Percentiles rank a stretch among this genome's conserved stretches.
Conservation (phyloP, 2,888 invertebrate species). For the Pristionchus entomophagus region DNA sequence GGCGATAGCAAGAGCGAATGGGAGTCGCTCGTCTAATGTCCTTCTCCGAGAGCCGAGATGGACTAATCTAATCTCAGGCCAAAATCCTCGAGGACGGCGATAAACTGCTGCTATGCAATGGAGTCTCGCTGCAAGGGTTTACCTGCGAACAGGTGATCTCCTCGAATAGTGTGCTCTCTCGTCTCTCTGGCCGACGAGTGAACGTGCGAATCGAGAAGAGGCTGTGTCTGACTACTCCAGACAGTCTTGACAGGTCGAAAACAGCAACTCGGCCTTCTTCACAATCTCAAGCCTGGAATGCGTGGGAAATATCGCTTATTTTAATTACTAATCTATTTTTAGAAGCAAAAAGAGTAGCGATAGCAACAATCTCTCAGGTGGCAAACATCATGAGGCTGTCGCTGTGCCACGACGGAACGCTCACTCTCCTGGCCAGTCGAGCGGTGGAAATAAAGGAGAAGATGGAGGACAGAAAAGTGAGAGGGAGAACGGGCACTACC, state of each 20-base stretch:
- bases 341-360: not conserved
- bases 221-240: not conserved
- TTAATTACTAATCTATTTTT: too few relatives aligned
- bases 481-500: not conserved
- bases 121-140: constrained; percentile 37
- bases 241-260: too few relatives aligned
- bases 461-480: constrained; percentile 41
- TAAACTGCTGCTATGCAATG: constrained; percentile 44
- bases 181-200: too few relatives aligned
- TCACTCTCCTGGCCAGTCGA: constrained; percentile 33
- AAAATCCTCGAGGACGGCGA: constrained; percentile 46
- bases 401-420: constrained; percentile 29
- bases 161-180: too few relatives aligned
- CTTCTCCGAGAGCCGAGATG: not conserved
- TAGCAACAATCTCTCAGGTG: constrained; percentile 9
- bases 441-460: constrained; percentile 40
- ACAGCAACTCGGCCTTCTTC: too few relatives aligned
- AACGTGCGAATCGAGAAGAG: too few relatives aligned
- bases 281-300: not conserved
- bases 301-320: not conserved
- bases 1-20: not conserved
- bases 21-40: not conserved
- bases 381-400: constrained; percentile 40
- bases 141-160: constrained; percentile 47
- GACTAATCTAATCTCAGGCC: constrained; percentile 15